These are phyloP conservation scores for Chiloscyllium punctatum DNA, from an alignment of 2,797 vertebrate genomes.

Conservation along the genomic window DNA sequence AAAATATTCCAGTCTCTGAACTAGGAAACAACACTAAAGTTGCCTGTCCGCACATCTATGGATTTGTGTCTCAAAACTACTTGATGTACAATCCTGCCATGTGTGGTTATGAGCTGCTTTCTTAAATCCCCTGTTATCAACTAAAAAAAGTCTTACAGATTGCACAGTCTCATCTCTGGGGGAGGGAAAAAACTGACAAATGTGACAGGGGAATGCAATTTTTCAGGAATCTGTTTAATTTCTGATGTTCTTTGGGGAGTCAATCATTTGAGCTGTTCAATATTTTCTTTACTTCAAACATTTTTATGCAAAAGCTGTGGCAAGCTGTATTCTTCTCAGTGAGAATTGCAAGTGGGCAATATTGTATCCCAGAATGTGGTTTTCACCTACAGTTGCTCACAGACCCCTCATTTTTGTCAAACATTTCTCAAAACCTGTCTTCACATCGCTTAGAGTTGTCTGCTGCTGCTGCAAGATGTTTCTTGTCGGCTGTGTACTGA, in stretches of 20 bases:
- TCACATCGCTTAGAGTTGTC: neutral
- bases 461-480: slow-evolving; percentile 16
- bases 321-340: neutral
- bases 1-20: neutral
- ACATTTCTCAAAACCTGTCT: slow-evolving; percentile 5
- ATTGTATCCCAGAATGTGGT: neutral
- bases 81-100: neutral
- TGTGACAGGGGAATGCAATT: neutral
- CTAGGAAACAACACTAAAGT: neutral
- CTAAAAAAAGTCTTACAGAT: neutral
- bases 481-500: neutral
- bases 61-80: neutral
- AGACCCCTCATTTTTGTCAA: neutral
- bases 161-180: neutral
- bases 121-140: neutral
- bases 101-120: neutral
- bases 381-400: neutral
- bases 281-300: neutral
- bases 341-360: neutral
- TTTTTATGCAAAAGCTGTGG: neutral
- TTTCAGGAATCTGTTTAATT: slow-evolving; percentile 13
- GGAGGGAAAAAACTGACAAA: slow-evolving; percentile 20
- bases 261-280: slow-evolving; percentile 7
- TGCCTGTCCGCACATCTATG: neutral
- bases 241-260: neutral